Evolutionary conservation across 2,113 vertebrate genomes (phyloP).

Genomic region (Limnothrissa miodon): DNA sequence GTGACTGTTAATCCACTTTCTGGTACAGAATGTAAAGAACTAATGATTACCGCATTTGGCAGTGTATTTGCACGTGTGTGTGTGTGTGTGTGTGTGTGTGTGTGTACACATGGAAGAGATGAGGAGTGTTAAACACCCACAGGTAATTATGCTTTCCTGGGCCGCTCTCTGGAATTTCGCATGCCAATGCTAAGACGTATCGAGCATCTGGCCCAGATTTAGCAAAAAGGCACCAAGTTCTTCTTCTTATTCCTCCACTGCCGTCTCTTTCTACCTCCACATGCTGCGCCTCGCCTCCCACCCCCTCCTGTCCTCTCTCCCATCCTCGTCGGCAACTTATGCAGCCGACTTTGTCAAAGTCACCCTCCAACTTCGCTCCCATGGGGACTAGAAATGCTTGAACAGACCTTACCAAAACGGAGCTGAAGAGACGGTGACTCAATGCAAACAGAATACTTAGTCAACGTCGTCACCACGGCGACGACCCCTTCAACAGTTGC

Average conservation of each 20-base stretch:
- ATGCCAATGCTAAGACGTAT: slow-evolving; percentile 32
- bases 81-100: neutral
- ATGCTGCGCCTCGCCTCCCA: no score
- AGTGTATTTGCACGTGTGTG: neutral
- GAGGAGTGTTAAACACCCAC: neutral
- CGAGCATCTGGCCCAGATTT: slow-evolving; percentile 43
- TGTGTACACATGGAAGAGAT: neutral
- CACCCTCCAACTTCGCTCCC: neutral
- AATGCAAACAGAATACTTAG: neutral
- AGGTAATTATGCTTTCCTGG: slow-evolving; percentile 6
- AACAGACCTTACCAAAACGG: neutral
- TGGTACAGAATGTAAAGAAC: slow-evolving; percentile 9
- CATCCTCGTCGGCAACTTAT: neutral
- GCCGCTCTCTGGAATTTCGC: slow-evolving; percentile 28
- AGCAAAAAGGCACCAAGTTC: neutral
- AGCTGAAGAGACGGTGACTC: neutral
- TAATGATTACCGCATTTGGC: slow-evolving; percentile 1
- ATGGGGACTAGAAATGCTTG: neutral
- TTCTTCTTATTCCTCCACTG: neutral
- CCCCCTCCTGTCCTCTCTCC: neutral
- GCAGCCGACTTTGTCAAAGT: slow-evolving; percentile 6
- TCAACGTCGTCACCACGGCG: neutral
- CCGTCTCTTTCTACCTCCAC: neutral
- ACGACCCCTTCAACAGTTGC: neutral
- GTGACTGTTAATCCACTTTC: neutral